phyloP scores from a whole-genome alignment of 2,797 vertebrate species.

The Sebastolobus alascanus region DNA sequence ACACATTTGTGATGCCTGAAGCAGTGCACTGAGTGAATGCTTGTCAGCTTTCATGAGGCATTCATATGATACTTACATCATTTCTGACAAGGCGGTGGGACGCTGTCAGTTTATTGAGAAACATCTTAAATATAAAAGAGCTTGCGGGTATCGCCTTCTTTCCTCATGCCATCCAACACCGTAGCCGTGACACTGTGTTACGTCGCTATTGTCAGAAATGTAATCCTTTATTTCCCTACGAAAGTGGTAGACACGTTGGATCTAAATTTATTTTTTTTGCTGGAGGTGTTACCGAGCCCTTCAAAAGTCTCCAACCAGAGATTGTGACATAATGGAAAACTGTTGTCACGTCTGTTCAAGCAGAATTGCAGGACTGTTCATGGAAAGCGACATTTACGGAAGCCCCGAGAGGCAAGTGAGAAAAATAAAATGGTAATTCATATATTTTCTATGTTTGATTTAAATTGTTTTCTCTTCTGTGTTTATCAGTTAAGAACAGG shows the following conservation, averaged over 20 bases:
- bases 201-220: background rate
- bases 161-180: background rate
- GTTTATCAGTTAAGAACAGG: too few species aligned
- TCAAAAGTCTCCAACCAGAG: too few species aligned
- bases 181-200: background rate
- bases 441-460: too few species aligned
- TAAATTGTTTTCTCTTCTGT: too few species aligned
- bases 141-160: conserved; percentile 3
- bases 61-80: conserved; percentile 53
- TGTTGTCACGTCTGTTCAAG: too few species aligned
- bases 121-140: conserved; percentile 48
- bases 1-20: conserved; percentile 45
- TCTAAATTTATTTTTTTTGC: too few species aligned
- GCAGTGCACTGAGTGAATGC: conserved; percentile 48
- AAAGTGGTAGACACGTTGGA: background rate
- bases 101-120: conserved; percentile 52
- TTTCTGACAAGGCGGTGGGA: conserved; percentile 57
- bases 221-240: background rate
- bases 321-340: too few species aligned
- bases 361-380: too few species aligned
- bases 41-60: conserved; percentile 60
- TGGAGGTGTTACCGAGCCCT: too few species aligned
- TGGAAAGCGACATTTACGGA: too few species aligned
- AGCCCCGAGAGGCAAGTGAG: too few species aligned
- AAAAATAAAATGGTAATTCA: too few species aligned